Conservation (phyloP, 2,797 vertebrate species). For the Falco peregrinus region DNA sequence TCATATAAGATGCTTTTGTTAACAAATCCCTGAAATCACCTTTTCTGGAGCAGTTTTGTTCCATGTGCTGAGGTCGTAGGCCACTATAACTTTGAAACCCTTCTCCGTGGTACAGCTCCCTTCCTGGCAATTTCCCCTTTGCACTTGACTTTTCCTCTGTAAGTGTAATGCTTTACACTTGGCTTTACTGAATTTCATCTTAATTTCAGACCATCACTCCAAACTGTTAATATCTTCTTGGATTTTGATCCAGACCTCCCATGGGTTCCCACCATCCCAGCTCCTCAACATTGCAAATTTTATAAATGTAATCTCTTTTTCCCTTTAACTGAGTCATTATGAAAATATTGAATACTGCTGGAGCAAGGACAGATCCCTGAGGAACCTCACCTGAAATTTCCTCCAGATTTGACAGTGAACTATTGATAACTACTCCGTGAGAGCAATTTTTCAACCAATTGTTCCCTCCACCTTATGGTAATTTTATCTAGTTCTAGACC, state of each 20-base stretch:
- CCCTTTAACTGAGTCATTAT: constrained; percentile 65
- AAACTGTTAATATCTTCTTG: constrained; percentile 48
- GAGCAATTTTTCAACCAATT: constrained; percentile 36
- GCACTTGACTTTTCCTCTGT: constrained; percentile 13
- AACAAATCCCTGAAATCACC: neutral
- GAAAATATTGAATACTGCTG: constrained; percentile 64
- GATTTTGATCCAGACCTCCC: constrained; percentile 62
- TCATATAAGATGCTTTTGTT: neutral
- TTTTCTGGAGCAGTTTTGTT: neutral
- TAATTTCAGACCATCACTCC: constrained; percentile 63
- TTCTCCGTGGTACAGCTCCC: neutral
- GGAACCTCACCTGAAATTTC: constrained; percentile 57
- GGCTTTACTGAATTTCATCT: constrained; percentile 66
- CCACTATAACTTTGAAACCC: neutral
- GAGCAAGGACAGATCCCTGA: constrained; percentile 60
- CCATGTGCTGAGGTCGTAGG: neutral
- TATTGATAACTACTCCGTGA: constrained; percentile 21
- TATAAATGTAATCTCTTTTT: constrained; percentile 54
- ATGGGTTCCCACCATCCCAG: constrained; percentile 31
- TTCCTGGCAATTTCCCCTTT: constrained; percentile 4
- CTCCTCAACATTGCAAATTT: constrained; percentile 56
- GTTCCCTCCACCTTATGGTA: constrained; percentile 17
- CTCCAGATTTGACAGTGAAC: neutral
- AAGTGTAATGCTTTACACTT: neutral
- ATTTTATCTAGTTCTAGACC: constrained; percentile 47